Base-by-base conservation (phyloP, 2,888 invertebrate genomes). In the Polietes domitor region DNA sequence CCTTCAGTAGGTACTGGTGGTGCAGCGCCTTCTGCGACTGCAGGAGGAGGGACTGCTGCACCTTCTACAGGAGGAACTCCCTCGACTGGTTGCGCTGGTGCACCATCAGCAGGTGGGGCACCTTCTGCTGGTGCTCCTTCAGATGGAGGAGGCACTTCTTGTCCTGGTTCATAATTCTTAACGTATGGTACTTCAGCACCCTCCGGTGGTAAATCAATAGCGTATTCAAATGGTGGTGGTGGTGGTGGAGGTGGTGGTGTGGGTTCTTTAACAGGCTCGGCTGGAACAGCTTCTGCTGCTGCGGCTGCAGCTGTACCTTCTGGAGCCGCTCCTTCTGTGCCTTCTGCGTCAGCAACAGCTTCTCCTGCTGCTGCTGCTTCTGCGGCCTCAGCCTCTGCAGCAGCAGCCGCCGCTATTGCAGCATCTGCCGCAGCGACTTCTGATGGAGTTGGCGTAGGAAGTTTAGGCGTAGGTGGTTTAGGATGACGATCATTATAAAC, bases 181-280 rank as follows among this genome's bases (percentile, higher is more conserved):
- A 92, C 92, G 86, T 91, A 92, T 65, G 92, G 92, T 55, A 92
- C 92, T 86, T 92, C 92, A 85, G 92, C 92, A 85, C 92, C 92
- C 85, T 92, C 92, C 88, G 92, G 92, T 78, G 92, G 92, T 87
- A 92, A 89, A 86, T 92, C 92, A 82, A 90, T 90, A 15, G 89
- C 87, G 87, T 92, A 92, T 81, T 92, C 92, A 72, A 92, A 92
- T 90, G 92, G 92, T 88, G 92, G 91, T 80, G n/a, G n/a, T 90
- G 92, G 92, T 88, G 92, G 91, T 83, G 91, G 91, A 81, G 90
- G 89, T 80, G 89, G 88, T 12, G 89, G 89, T 55, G 92, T 92
- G 19, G 90, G 89, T 83, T 89, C 90, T 82, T 89, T 91, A 7
- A 88, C 87, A 63, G 89, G 88, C 19, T 87, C 88, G 21, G 86